phyloP scores from a whole-genome alignment of 2,797 vertebrate genomes.

The Selene dorsalis region DNA sequence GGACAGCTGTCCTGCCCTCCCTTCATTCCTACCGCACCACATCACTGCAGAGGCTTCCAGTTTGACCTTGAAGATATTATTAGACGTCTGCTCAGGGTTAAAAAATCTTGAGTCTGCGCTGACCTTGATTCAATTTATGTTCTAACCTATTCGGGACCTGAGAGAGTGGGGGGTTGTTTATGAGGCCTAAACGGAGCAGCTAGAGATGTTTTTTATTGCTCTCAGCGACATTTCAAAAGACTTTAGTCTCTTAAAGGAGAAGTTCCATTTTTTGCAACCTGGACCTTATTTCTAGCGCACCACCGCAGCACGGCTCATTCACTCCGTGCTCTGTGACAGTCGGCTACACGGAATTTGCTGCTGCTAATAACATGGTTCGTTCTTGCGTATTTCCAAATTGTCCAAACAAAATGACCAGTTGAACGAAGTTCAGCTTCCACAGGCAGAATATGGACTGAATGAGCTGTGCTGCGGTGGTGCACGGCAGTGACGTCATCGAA shows the following conservation, averaged over 20 bases:
- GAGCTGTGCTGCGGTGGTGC: too few relatives aligned
- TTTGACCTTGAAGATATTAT: slow-evolving; percentile 75
- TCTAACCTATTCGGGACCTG: slow-evolving; percentile 21
- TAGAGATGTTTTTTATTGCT: neutral
- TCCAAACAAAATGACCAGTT: too few relatives aligned
- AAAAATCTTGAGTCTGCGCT: slow-evolving; percentile 31
- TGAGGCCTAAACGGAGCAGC: neutral
- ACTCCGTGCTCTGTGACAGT: too few relatives aligned
- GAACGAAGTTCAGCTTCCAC: too few relatives aligned
- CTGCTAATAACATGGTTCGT: too few relatives aligned
- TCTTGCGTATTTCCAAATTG: too few relatives aligned
- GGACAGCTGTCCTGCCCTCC: slow-evolving; percentile 52
- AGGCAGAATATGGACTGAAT: too few relatives aligned
- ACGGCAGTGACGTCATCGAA: too few relatives aligned
- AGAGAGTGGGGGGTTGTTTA: neutral
- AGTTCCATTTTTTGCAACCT: too few relatives aligned
- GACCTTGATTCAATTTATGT: slow-evolving; percentile 61
- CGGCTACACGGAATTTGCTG: too few relatives aligned
- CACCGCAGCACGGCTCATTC: too few relatives aligned
- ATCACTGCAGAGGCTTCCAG: slow-evolving; percentile 59
- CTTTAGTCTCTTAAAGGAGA: neutral
- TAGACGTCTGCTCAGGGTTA: slow-evolving; percentile 57
- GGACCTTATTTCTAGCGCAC: too few relatives aligned
- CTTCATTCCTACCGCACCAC: slow-evolving; percentile 60
- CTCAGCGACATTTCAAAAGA: neutral